phyloP scores from a whole-genome alignment of 2,113 vertebrate genomes.

The Alligator mississippiensis region DNA sequence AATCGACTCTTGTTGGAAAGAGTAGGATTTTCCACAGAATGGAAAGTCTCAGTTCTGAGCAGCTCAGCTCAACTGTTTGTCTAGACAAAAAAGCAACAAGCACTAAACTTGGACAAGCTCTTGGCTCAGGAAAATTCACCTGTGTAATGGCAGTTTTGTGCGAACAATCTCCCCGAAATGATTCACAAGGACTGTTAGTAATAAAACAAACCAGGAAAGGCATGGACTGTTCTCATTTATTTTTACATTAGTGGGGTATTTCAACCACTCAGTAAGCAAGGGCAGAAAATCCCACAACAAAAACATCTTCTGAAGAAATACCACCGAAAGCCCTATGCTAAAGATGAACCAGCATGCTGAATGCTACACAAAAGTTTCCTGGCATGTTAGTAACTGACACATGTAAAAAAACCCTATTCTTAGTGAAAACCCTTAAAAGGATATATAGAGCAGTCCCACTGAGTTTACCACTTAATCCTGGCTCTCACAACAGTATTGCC shows the following conservation, averaged over 20 bases:
- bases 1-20: neutral
- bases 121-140: neutral
- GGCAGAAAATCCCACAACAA: neutral
- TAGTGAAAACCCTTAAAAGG: neutral
- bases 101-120: neutral
- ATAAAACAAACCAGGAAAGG: neutral
- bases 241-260: neutral
- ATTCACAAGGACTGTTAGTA: neutral
- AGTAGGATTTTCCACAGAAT: neutral
- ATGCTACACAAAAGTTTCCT: neutral
- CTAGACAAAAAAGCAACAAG: neutral
- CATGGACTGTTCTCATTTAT: neutral
- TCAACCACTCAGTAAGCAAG: neutral
- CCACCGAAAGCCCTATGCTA: neutral
- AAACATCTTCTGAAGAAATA: neutral
- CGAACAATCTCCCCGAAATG: neutral
- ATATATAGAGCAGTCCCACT: neutral
- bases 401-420: neutral
- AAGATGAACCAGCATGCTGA: neutral
- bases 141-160: neutral
- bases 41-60: neutral
- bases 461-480: slow-evolving; percentile 2
- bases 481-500: neutral
- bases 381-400: neutral
- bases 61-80: neutral